Percentiles rank a stretch among this genome's conserved stretches.
Evolutionary conservation across 2,888 invertebrate species (phyloP).

Genomic region (Anorthoa munda): DNA sequence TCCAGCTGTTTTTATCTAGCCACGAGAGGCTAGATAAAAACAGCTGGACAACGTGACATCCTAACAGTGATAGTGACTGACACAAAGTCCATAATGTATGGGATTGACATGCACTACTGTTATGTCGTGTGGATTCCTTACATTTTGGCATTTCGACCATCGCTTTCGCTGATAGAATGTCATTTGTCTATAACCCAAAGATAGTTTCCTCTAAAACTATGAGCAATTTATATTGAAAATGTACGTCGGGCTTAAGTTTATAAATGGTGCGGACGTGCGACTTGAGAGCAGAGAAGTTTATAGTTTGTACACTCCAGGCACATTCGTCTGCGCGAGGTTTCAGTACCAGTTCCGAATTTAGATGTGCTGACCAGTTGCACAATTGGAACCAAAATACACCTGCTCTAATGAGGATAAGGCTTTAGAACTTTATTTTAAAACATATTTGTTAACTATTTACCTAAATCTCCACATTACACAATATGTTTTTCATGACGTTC

Average conservation of each 20-base stretch:
- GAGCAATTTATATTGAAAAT: conserved; percentile 27
- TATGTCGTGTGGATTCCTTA: background rate
- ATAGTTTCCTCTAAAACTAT: background rate
- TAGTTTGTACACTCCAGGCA: conserved; percentile 21
- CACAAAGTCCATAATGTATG: no score
- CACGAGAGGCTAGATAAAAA: no score
- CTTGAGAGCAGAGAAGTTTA: conserved; percentile 8
- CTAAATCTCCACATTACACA: no score
- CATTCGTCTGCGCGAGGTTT: conserved; percentile 5
- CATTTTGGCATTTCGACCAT: background rate
- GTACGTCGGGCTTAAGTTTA: conserved; percentile 14
- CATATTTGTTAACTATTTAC: no score
- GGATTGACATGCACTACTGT: no score
- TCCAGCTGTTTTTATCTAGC: no score
- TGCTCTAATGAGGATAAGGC: background rate
- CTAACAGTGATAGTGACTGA: no score
- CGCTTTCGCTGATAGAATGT: background rate
- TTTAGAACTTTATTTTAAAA: no score
- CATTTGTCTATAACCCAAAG: background rate
- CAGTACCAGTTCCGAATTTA: conserved; percentile 14
- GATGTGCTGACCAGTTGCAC: background rate
- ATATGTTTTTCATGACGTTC: no score
- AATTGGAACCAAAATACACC: background rate
- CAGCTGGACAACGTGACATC: no score
- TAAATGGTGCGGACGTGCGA: conserved; percentile 27